phyloP scores from a whole-genome alignment of 2,888 invertebrate genomes.

The Epirrhoe tristata region DNA sequence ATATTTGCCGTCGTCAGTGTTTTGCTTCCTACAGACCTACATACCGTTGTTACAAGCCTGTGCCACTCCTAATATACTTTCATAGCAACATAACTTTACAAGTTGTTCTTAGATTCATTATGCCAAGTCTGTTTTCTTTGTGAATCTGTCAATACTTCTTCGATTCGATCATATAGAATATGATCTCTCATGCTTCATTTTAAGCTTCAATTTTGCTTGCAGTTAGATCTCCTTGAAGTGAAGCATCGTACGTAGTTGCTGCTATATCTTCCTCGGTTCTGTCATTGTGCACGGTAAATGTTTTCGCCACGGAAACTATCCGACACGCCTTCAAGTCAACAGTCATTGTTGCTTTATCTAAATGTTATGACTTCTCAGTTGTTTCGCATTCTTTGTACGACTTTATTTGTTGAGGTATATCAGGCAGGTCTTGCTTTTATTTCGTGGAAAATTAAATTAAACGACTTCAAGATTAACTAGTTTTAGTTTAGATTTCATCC shows the following conservation, averaged over 20 bases:
- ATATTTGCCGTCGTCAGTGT: constrained; percentile 49
- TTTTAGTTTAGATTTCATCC: background rate
- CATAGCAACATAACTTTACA: background rate
- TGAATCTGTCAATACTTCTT: background rate
- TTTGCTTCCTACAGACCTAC: constrained; percentile 37
- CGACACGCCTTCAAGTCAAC: constrained; percentile 30
- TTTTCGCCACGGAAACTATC: constrained; percentile 34
- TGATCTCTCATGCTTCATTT: background rate
- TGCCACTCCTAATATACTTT: constrained; percentile 11
- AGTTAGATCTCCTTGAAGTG: constrained; percentile 1
- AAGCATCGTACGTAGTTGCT: constrained; percentile 2
- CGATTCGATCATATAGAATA: background rate
- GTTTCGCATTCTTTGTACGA: constrained; percentile 27
- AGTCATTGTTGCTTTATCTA: constrained; percentile 35
- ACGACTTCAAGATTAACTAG: background rate
- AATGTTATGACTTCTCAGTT: constrained; percentile 30
- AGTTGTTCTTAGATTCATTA: constrained; percentile 5
- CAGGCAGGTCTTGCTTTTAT: background rate
- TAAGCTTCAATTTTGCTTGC: background rate
- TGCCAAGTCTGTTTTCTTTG: background rate
- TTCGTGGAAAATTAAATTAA: background rate
- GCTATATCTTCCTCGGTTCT: constrained; percentile 27
- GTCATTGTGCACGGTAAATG: constrained; percentile 37
- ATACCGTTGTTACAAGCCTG: constrained; percentile 11
- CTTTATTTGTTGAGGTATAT: constrained; percentile 6